phyloP scores from a whole-genome alignment of 2,113 vertebrate genomes.

The Lota lota region DNA sequence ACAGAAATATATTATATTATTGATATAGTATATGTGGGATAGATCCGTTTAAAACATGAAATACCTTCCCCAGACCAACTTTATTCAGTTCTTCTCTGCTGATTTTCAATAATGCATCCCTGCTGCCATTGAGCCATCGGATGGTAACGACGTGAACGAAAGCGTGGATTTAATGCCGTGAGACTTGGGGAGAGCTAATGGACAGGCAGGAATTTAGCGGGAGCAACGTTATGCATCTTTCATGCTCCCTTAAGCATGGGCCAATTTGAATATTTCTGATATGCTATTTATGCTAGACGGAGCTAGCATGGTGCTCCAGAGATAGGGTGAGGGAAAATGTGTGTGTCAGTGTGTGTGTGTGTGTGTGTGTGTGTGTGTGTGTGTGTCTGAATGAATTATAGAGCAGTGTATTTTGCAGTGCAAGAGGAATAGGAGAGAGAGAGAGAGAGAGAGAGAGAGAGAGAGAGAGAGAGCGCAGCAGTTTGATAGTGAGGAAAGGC shows the following conservation, averaged over 20 bases:
- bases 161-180: slow-evolving; percentile 24
- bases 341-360: neutral
- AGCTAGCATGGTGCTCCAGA: slow-evolving; percentile 4
- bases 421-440: neutral
- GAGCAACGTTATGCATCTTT: slow-evolving; percentile 34
- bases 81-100: slow-evolving; percentile 10
- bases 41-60: neutral
- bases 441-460: neutral
- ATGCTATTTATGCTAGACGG: slow-evolving; percentile 34
- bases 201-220: slow-evolving; percentile 21
- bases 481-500: neutral
- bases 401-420: neutral
- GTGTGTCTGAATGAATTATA: neutral
- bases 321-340: neutral
- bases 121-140: slow-evolving; percentile 21
- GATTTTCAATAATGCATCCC: slow-evolving; percentile 28
- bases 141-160: slow-evolving; percentile 19
- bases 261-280: slow-evolving; percentile 40
- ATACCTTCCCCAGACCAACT: neutral
- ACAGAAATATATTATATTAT: too few relatives aligned
- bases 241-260: slow-evolving; percentile 29
- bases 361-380: slow-evolving; percentile 1
- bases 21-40: too few relatives aligned
- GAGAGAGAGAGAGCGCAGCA: neutral
- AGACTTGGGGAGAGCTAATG: slow-evolving; percentile 34